Conservation (phyloP, 2,113 vertebrate species). For the Cacatua alba region DNA sequence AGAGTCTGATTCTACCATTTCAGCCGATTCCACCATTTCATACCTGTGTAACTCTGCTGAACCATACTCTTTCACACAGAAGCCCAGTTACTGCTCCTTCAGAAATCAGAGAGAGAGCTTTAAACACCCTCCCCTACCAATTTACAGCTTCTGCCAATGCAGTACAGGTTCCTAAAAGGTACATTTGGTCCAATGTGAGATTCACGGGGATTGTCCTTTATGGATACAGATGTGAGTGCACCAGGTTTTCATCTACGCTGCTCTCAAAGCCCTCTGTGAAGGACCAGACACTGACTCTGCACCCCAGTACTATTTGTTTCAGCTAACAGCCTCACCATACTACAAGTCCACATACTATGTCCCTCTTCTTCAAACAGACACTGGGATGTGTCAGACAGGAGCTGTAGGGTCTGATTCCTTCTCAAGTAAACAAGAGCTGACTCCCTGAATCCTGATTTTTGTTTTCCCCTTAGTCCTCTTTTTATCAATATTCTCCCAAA, state of each 20-base stretch:
- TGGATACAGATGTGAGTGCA: rapidly evolving
- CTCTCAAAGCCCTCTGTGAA: neutral
- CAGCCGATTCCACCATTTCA: neutral
- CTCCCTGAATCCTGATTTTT: neutral
- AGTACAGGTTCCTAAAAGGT: neutral
- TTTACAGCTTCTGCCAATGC: neutral
- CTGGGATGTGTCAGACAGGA: neutral
- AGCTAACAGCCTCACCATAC: neutral
- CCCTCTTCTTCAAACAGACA: neutral
- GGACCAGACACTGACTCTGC: neutral
- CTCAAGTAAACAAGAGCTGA: neutral
- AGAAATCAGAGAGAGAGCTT: neutral
- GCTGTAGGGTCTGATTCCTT: neutral
- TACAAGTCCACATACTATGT: rapidly evolving
- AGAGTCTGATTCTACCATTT: neutral
- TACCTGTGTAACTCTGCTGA: neutral
- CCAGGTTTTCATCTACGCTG: neutral
- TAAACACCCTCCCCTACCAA: rapidly evolving
- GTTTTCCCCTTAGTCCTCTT: neutral
- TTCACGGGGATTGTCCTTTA: neutral
- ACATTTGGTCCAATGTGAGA: neutral
- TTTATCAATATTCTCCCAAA: neutral
- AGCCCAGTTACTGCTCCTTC: neutral
- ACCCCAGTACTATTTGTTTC: neutral
- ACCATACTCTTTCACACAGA: neutral